Base-by-base conservation (phyloP, 1,140 invertebrate species). In the Drosophila triauraria region DNA sequence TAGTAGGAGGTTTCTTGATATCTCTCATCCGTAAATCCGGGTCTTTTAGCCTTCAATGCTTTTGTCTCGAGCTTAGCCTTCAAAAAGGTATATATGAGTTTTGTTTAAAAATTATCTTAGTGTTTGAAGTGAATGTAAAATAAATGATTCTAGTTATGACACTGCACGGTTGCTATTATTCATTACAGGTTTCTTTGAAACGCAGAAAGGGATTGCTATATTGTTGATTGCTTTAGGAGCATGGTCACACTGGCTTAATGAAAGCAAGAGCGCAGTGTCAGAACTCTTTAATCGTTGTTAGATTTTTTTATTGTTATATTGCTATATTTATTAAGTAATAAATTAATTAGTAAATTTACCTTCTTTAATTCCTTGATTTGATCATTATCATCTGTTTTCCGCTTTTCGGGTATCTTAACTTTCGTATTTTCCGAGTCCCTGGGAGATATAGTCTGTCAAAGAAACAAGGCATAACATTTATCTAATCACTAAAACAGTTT, bases 1-100 rank as follows among this genome's bases (percentile, higher is more conserved):
- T 98, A 99, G 94, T 99, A 99, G 23, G 97, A 98, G 20, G 98
- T 98, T 94, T 98, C 97, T 93, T 98, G 97, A 94, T 98, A 98
- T 77, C 97, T 95, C 83, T 98, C 97, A 93, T 98, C 97, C 27
- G 97, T 98, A 93, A 98, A 98, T 64, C 97, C 97, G 4, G 97
- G 97, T 93, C 97, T 95, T 93, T 98, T 98, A 43, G 97, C 97
- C 94, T 98, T 98, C 84, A 98, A 93, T 40, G 97, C 97, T 94
- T 98, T 98, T 77, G 97, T 98, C 95, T 98, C 97, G 82, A 98
- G 94, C 94, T 98, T 98, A 23, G 97, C 97, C 97, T 98, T 25
- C 4, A 54, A 61, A 4, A 38, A 27, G 27, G 20, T 40, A 51
- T 15, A 25, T 25, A 64, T 32, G 12, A 25, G 23, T 40, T 25